Conservation (phyloP, 2,113 vertebrate genomes). For the Tenebrosternarchus preto region DNA sequence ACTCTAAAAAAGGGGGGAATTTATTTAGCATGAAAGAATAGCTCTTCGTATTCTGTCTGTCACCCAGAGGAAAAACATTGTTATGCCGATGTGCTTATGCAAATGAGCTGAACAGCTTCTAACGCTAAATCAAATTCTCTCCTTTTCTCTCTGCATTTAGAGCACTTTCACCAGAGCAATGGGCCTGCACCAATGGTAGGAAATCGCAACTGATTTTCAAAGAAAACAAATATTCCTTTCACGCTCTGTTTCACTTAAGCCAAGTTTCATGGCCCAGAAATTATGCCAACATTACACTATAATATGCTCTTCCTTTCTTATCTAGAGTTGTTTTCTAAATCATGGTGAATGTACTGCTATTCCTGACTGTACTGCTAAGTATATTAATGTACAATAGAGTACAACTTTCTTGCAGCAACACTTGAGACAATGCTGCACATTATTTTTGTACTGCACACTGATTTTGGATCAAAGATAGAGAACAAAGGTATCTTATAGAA, state of each 20-base stretch:
- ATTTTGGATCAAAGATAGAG: neutral
- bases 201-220: constrained; percentile 21
- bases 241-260: neutral
- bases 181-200: constrained; percentile 36
- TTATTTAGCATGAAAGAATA: constrained; percentile 30
- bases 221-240: constrained; percentile 25
- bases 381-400: no score
- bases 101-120: constrained; percentile 37
- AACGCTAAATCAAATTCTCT: constrained; percentile 43
- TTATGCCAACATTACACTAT: neutral
- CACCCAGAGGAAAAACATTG: constrained; percentile 35
- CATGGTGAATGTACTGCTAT: neutral
- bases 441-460: no score
- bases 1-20: neutral
- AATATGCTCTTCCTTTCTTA: neutral
- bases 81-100: constrained; percentile 36
- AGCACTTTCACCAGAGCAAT: constrained; percentile 34
- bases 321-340: constrained; percentile 2
- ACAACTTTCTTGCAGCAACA: no score
- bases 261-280: neutral
- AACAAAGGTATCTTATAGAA: neutral
- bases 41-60: constrained; percentile 38
- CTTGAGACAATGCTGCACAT: neutral
- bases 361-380: no score
- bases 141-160: constrained; percentile 23